Evolutionary conservation across 2,797 vertebrate species (phyloP), one percentile per base, ranked within the genome.

Genomic region (Toxotes lorentzi): DNA sequence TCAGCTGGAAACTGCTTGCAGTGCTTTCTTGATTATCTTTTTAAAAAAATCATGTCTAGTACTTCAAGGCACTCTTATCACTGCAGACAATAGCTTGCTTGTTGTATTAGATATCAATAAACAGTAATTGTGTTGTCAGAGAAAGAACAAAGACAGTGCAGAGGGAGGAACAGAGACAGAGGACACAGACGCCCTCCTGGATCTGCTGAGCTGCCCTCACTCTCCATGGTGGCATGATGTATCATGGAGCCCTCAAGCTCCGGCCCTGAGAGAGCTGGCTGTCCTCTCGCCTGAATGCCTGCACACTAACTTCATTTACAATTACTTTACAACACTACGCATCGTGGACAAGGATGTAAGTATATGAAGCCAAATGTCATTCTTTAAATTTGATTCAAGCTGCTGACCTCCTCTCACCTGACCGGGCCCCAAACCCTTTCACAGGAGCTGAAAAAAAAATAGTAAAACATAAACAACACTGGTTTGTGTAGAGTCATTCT

Each of bases 271-370:
- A 76, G 88, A 94, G 5, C 62, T 91, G 82, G 95, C 95, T 0
- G 90, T 95, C 62, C 90, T 57, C 63, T 32, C 64, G 0, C 96
- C 96, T 0, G 35, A 79, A 73, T 51, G 60, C 7, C 23, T 96
- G 53, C 35, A 0, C 0, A 24, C 82, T 8, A 27, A 73, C 57
- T 88, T 91, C 1, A 2, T 97, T 68, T 91, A 89, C 82, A 92
- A 59, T 17, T 86, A 88, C 63, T 91, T 98, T 68, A 94, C 21
- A 3, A 88, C 89, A 4, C 90, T 97, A 24, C 88, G 89, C 3
- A 82, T 98, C 0, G 81, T 95, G 1, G 91, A 95, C 90, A 94
- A 94, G 59, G 75, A 78, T 11, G 97, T 97, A 74, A 94, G 96
- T 88, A 23, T 13, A 1, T 4, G 16, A 4, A 19, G 7, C n/a